Conservation (phyloP, 1,140 invertebrate genomes). For the Lamellibrachia luymesi region DNA sequence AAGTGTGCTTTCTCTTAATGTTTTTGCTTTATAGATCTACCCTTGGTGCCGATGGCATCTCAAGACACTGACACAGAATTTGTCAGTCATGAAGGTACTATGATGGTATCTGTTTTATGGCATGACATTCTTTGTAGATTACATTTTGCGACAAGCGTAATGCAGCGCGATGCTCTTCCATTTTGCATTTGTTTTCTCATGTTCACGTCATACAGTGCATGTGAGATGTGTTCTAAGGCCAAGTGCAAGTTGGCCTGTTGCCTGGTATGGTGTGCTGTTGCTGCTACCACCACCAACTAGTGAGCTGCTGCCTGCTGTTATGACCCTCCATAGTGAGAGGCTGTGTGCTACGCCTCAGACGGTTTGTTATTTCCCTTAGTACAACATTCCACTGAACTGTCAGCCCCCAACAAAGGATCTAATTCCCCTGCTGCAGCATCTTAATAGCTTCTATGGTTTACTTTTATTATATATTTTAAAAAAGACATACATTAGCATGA, state of each 20-base stretch:
- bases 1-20: not conserved
- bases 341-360: not conserved
- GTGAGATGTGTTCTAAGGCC: not conserved
- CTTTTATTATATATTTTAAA: not conserved
- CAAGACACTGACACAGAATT: not conserved
- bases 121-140: not conserved
- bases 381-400: not conserved
- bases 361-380: not conserved
- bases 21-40: not conserved
- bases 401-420: not conserved
- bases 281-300: not conserved
- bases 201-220: not conserved
- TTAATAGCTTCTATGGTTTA: not conserved
- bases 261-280: not conserved
- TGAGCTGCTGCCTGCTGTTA: not conserved
- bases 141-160: not conserved
- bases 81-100: not conserved
- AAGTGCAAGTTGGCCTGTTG: conserved; percentile 3
- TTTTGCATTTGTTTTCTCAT: not conserved
- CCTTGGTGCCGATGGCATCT: not conserved
- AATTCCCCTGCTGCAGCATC: not conserved
- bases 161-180: conserved; percentile 2
- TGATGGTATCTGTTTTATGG: not conserved
- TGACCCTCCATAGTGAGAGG: not conserved
- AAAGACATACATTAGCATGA: not conserved